Evolutionary conservation across 2,113 vertebrate species (phyloP).

Genomic region (Tor tambroides): DNA sequence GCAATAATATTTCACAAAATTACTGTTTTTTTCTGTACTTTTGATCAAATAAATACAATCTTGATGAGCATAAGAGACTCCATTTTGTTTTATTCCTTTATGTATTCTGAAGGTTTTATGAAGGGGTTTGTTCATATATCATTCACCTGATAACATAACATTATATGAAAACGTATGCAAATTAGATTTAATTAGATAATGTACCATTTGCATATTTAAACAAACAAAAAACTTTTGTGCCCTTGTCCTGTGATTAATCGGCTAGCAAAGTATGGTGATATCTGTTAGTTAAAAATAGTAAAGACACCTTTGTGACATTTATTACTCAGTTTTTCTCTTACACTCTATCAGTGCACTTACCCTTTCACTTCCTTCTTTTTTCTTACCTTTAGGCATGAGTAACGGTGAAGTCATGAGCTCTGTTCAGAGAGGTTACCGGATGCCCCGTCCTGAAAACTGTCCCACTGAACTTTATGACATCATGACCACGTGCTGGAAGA

Average conservation of each 20-base stretch:
- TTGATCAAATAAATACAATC: too few species aligned
- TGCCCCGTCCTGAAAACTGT: constrained; percentile 82
- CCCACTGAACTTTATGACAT: constrained; percentile 83
- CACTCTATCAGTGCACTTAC: not conserved
- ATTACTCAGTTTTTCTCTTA: not conserved
- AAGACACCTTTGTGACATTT: not conserved
- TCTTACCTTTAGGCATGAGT: constrained; percentile 69
- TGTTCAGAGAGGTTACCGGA: constrained; percentile 85
- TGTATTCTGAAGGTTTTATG: too few species aligned
- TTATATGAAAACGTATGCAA: not conserved
- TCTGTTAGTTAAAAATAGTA: not conserved
- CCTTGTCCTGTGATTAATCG: not conserved
- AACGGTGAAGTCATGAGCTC: constrained; percentile 77
- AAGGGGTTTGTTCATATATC: too few species aligned
- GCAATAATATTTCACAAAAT: too few species aligned
- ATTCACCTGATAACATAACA: too few species aligned
- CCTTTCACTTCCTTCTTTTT: not conserved
- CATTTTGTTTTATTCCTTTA: too few species aligned
- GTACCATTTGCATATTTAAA: not conserved
- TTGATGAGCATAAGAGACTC: too few species aligned
- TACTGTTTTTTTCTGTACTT: too few species aligned
- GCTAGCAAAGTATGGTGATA: not conserved
- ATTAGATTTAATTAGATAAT: not conserved
- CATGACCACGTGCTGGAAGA: constrained; percentile 89
- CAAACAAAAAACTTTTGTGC: not conserved